These are phyloP conservation scores for Centrocercus urophasianus DNA, from an alignment of 2,113 vertebrate genomes.

Conservation along the genomic window DNA sequence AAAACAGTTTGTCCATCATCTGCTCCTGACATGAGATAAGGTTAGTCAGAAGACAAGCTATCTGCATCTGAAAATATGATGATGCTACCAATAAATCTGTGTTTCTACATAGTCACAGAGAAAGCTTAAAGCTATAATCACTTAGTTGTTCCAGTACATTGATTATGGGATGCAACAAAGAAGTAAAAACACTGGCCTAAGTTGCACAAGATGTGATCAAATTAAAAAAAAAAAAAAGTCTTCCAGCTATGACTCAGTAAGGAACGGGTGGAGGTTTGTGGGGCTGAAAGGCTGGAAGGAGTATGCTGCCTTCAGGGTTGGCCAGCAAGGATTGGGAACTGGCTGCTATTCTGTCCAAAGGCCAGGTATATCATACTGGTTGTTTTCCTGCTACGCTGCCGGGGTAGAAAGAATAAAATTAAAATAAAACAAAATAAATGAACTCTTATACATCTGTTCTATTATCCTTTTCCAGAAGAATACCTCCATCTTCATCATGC, in stretches of 20 bases:
- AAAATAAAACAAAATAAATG: neutral
- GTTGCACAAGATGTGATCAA: neutral
- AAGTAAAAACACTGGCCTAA: neutral
- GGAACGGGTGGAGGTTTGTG: neutral
- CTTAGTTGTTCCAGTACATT: neutral
- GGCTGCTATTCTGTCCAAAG: neutral
- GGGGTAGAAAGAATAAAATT: neutral
- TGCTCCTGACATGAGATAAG: neutral
- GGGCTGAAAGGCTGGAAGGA: neutral
- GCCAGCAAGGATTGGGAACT: neutral
- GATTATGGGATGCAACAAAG: neutral
- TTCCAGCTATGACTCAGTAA: conserved; percentile 1
- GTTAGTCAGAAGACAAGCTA: neutral
- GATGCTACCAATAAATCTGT: neutral
- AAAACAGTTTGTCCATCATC: neutral
- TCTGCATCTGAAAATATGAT: neutral
- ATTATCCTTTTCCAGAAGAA: neutral
- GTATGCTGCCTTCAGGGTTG: neutral
- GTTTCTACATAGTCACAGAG: neutral
- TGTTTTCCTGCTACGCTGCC: neutral
- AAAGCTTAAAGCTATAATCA: neutral
- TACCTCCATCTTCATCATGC: neutral
- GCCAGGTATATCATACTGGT: neutral
- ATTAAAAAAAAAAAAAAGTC: neutral
- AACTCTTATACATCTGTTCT: neutral